These are phyloP conservation scores for Stegastes partitus DNA, from an alignment of 2,113 vertebrate genomes.

Conservation along the genomic window DNA sequence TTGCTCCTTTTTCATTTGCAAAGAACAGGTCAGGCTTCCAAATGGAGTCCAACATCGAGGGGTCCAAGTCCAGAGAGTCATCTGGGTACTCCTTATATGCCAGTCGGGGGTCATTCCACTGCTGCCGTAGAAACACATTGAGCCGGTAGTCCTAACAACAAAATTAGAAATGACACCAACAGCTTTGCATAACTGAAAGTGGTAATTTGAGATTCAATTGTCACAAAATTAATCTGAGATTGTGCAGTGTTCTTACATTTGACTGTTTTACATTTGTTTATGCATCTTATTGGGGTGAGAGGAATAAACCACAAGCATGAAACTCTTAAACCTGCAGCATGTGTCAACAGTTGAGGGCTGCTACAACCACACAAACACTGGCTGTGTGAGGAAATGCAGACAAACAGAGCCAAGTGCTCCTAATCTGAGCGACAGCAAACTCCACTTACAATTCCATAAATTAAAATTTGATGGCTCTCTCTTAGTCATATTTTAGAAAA, in stretches of 20 bases:
- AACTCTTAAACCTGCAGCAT: background rate
- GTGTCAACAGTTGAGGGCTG: background rate
- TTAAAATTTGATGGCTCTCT: conserved; percentile 56
- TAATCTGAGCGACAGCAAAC: conserved; percentile 43
- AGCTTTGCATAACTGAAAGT: background rate
- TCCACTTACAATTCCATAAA: conserved; percentile 41
- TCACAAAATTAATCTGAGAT: background rate
- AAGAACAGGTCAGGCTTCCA: conserved; percentile 98
- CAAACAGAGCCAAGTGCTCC: conserved; percentile 31
- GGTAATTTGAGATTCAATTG: background rate
- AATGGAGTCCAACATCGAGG: conserved; percentile 96
- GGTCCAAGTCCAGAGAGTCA: conserved; percentile 93
- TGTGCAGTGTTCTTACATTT: background rate
- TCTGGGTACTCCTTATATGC: conserved; percentile 94
- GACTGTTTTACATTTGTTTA: background rate
- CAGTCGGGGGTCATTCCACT: conserved; percentile 96
- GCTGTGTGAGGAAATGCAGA: conserved; percentile 2
- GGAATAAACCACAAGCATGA: background rate
- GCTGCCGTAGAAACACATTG: conserved; percentile 94
- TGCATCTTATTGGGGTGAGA: background rate
- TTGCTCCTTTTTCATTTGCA: conserved; percentile 95
- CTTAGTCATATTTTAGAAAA: conserved; percentile 51
- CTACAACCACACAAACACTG: background rate
- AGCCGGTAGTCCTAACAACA: conserved; percentile 90
- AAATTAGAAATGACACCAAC: background rate